These are phyloP conservation scores for Strigamia crassipes DNA, from an alignment of 2,888 invertebrate species.

Conservation along the genomic window DNA sequence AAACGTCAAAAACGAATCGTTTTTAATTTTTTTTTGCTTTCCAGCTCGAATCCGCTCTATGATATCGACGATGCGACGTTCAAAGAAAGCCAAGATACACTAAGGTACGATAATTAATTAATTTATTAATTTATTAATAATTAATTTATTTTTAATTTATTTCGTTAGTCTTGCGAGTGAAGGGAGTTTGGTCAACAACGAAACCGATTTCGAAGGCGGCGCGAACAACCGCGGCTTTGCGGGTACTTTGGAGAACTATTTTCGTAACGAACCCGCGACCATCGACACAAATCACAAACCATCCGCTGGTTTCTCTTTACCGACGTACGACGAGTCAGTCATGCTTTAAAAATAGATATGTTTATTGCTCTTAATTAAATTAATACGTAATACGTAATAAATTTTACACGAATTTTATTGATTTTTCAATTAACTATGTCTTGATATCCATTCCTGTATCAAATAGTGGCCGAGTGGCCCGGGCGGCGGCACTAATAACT, in stretches of 20 bases:
- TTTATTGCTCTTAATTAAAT: not conserved
- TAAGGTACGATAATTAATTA: not conserved
- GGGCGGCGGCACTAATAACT: conserved; percentile 30
- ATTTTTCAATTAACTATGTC: not conserved
- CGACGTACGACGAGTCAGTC: too few species aligned
- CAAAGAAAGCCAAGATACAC: not conserved
- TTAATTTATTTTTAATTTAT: too few species aligned
- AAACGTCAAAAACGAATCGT: not conserved
- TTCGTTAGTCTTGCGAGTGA: not conserved
- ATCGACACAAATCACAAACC: not conserved
- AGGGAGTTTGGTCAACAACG: not conserved
- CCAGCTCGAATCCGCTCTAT: not conserved
- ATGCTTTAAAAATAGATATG: too few species aligned
- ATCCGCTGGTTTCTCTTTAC: too few species aligned
- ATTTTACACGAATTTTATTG: not conserved
- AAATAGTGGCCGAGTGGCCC: conserved; percentile 26
- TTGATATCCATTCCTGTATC: not conserved
- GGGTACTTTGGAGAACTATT: not conserved
- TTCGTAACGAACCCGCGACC: not conserved
- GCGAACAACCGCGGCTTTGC: not conserved
- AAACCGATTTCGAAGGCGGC: conserved; percentile 18
- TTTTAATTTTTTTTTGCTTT: not conserved
- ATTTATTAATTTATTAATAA: too few species aligned
- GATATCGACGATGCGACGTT: not conserved
- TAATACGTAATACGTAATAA: too few species aligned